Evolutionary conservation across 2,888 invertebrate genomes (phyloP).

Genomic region (Axea sp.): DNA sequence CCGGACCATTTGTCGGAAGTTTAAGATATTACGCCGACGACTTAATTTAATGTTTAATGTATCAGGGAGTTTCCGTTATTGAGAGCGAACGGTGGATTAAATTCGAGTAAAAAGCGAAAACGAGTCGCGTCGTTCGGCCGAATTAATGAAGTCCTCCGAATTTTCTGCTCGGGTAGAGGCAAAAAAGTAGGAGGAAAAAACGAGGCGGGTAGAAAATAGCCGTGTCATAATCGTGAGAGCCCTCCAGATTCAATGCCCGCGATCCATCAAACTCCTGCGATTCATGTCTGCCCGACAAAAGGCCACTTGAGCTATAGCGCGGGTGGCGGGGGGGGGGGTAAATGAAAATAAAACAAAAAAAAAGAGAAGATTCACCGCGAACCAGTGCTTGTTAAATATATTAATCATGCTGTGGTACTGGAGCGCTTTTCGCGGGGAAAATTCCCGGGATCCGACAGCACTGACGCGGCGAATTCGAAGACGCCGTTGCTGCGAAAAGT

Average conservation of each 20-base stretch:
- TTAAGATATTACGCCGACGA: slow-evolving; percentile 39
- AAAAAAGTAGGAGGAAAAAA: not conserved
- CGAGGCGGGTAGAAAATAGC: not conserved
- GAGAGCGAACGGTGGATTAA: slow-evolving; percentile 26
- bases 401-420: slow-evolving; percentile 33
- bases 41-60: slow-evolving; percentile 57
- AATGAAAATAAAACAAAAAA: slow-evolving; percentile 22
- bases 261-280: slow-evolving; percentile 42
- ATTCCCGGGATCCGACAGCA: slow-evolving; percentile 2
- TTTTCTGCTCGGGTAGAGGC: slow-evolving; percentile 15
- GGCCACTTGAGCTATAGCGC: too few species aligned
- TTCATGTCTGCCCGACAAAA: slow-evolving; percentile 29
- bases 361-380: slow-evolving; percentile 22
- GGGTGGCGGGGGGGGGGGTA: too few species aligned
- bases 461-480: slow-evolving; percentile 1
- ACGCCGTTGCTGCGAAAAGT: not conserved
- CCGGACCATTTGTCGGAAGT: slow-evolving; percentile 48
- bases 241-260: slow-evolving; percentile 22
- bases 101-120: slow-evolving; percentile 33
- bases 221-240: slow-evolving; percentile 18
- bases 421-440: slow-evolving; percentile 1
- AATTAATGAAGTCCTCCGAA: slow-evolving; percentile 44
- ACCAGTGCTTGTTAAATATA: slow-evolving; percentile 28
- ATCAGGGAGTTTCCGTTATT: slow-evolving; percentile 42
- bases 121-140: slow-evolving; percentile 30